phyloP scores from a whole-genome alignment of 2,888 invertebrate species.

The Ferrisia virgata region DNA sequence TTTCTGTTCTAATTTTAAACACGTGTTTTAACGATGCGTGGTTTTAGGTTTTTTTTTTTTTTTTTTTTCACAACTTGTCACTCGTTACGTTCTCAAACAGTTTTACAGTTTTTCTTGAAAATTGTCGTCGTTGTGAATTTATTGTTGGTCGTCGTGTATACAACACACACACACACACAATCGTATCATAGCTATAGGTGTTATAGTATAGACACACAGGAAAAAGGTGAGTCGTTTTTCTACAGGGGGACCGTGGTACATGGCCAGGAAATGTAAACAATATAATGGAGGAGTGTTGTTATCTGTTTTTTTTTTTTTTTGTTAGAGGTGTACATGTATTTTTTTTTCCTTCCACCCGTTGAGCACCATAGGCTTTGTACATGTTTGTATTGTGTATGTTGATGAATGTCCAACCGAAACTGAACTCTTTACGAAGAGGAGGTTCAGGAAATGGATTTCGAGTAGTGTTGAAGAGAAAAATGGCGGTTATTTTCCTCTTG shows the following conservation, averaged over 20 bases:
- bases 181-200: not conserved
- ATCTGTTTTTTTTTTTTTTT: not conserved
- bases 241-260: not conserved
- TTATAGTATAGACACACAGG: not conserved
- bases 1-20: not conserved
- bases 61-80: conserved; percentile 13
- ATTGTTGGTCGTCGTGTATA: not conserved
- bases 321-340: too few species aligned
- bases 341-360: not conserved
- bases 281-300: not conserved
- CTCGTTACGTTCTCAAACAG: not conserved
- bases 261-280: not conserved
- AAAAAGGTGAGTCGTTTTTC: not conserved
- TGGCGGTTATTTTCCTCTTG: not conserved
- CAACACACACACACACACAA: too few species aligned
- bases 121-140: not conserved
- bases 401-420: not conserved
- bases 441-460: conserved; percentile 2
- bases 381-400: not conserved
- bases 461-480: not conserved
- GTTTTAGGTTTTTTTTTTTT: too few species aligned
- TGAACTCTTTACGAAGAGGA: not conserved
- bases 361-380: not conserved
- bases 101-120: too few species aligned
- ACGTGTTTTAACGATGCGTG: conserved; percentile 10